Conservation (phyloP, 2,797 vertebrate species). For the Spinibarbus caldwelli region DNA sequence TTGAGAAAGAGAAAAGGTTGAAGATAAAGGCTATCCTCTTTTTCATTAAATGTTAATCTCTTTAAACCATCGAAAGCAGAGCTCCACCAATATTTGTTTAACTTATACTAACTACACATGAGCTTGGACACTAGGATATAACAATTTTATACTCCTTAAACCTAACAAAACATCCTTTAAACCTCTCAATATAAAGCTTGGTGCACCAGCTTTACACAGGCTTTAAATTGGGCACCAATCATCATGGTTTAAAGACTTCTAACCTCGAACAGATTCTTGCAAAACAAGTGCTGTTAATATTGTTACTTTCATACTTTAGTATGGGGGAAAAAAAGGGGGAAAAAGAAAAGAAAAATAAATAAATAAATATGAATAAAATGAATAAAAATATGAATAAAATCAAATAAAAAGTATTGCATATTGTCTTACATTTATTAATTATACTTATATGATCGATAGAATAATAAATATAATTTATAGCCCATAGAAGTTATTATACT, state of each 20-base stretch:
- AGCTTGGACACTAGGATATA: neutral
- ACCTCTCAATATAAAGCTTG: neutral
- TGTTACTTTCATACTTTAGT: no score
- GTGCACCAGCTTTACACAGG: neutral
- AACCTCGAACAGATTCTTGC: slow-evolving; percentile 75
- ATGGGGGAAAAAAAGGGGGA: no score
- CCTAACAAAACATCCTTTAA: neutral
- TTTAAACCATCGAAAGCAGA: slow-evolving; percentile 5
- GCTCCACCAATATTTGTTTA: slow-evolving; percentile 22
- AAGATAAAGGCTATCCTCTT: neutral
- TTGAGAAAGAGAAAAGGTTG: neutral
- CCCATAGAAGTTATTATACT: neutral
- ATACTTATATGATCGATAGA: neutral
- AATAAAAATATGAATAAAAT: no score
- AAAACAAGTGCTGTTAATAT: neutral
- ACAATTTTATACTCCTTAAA: neutral
- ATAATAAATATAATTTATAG: neutral
- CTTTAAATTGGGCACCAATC: slow-evolving; percentile 67
- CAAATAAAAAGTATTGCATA: no score
- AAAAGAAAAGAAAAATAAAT: no score
- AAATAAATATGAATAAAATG: no score
- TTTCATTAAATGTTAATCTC: slow-evolving; percentile 28
- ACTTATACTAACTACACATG: slow-evolving; percentile 15
- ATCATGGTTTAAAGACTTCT: slow-evolving; percentile 75
- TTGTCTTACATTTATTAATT: neutral